These are phyloP conservation scores for Schlechtendalia chinensis DNA, from an alignment of 1,140 invertebrate species.

Conservation along the genomic window DNA sequence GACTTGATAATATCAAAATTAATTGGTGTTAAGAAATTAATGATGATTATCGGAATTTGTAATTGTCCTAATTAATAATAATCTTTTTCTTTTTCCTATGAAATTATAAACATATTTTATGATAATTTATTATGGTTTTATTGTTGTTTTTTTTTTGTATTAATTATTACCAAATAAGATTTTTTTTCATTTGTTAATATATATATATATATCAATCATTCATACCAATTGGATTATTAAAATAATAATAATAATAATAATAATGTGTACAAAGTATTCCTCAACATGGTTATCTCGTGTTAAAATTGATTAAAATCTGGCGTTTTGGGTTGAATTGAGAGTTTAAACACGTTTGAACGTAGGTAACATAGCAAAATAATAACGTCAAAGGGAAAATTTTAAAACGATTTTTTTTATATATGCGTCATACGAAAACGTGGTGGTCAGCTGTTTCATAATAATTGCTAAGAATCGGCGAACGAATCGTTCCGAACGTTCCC, in stretches of 20 bases:
- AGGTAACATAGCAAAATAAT: too few relatives aligned
- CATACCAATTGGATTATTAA: not conserved
- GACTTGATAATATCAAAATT: not conserved
- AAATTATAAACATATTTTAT: constrained; percentile 31
- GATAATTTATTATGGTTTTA: constrained; percentile 37
- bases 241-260: too few relatives aligned
- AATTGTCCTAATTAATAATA: constrained; percentile 28
- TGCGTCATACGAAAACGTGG: too few relatives aligned
- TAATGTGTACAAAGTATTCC: not conserved
- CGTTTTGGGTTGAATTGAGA: too few relatives aligned
- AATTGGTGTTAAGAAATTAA: constrained; percentile 4
- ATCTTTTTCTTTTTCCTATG: constrained; percentile 32
- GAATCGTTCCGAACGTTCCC: too few relatives aligned
- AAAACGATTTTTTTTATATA: too few relatives aligned
- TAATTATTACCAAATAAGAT: constrained; percentile 31
- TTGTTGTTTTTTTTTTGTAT: constrained; percentile 44
- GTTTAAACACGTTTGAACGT: too few relatives aligned
- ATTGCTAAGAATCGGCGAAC: too few relatives aligned
- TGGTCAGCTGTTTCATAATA: too few relatives aligned
- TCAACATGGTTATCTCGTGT: too few relatives aligned
- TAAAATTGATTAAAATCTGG: too few relatives aligned
- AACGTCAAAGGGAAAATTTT: too few relatives aligned
- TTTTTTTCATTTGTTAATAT: constrained; percentile 42
- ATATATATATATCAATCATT: constrained; percentile 38
- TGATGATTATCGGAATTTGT: constrained; percentile 23